phyloP scores from a whole-genome alignment of 2,113 vertebrate species.

The Callaeas wilsoni region DNA sequence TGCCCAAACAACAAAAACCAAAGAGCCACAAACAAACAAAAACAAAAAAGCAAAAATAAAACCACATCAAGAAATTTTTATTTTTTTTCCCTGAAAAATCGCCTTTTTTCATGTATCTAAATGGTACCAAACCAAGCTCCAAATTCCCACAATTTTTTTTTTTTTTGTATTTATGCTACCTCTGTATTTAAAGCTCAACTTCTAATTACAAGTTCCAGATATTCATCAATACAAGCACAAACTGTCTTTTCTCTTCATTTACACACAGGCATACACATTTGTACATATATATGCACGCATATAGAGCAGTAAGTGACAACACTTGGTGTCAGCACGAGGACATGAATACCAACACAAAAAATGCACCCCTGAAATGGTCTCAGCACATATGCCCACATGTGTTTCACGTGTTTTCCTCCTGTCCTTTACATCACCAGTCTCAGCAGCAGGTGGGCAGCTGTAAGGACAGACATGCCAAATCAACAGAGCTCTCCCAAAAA shows the following conservation, averaged over 20 bases:
- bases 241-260: not conserved
- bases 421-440: not conserved
- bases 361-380: not conserved
- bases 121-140: not conserved
- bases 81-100: not conserved
- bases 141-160: not conserved
- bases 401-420: not conserved
- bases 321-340: not conserved
- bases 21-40: not conserved
- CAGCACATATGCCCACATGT: too few relatives aligned
- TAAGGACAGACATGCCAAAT: not conserved
- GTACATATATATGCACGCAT: fast-evolving
- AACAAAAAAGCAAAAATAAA: not conserved
- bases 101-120: not conserved
- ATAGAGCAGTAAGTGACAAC: not conserved
- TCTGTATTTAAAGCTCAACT: not conserved
- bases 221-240: not conserved
- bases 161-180: not conserved
- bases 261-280: fast-evolving
- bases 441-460: not conserved
- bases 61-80: not conserved
- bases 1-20: not conserved
- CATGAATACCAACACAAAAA: not conserved
- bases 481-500: not conserved
- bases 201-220: not conserved